These are phyloP conservation scores for Meandrusa payeni DNA, from an alignment of 2,888 invertebrate species.

Conservation along the genomic window DNA sequence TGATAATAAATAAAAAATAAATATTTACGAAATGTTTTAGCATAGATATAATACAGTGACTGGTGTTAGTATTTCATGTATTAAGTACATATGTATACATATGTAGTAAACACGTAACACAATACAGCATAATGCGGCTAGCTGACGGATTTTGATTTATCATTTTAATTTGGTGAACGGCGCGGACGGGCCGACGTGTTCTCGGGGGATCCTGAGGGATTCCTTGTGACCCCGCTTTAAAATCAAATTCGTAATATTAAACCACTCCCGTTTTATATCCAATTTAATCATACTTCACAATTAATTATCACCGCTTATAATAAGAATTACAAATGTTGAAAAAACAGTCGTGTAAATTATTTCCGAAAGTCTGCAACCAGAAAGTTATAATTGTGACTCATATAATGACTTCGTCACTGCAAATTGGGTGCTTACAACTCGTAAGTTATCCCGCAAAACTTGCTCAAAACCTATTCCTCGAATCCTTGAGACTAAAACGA, in stretches of 20 bases:
- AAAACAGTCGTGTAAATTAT: constrained; percentile 11
- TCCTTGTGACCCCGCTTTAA: constrained; percentile 51
- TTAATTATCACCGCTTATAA: constrained; percentile 2
- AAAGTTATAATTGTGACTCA: constrained; percentile 19
- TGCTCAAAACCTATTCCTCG: constrained; percentile 21
- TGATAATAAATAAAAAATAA: no score
- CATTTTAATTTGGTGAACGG: constrained; percentile 73
- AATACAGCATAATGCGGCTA: constrained; percentile 23
- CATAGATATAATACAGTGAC: no score
- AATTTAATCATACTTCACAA: constrained; percentile 33
- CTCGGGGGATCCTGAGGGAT: constrained; percentile 50
- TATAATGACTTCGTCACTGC: constrained; percentile 16
- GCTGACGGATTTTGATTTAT: constrained; percentile 75
- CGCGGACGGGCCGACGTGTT: constrained; percentile 60
- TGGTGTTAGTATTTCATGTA: no score
- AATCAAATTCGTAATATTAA: constrained; percentile 61
- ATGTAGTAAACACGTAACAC: constrained; percentile 1
- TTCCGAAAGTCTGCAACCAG: constrained; percentile 8
- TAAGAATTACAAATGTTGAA: background rate
- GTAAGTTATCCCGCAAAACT: constrained; percentile 22
- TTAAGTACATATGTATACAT: no score
- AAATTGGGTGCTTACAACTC: constrained; percentile 20
- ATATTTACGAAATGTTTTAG: no score
- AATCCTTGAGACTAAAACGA: constrained; percentile 24
- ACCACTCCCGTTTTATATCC: constrained; percentile 52